Evolutionary conservation across 2,797 vertebrate species (phyloP).

Genomic region (Aldrovandia affinis): DNA sequence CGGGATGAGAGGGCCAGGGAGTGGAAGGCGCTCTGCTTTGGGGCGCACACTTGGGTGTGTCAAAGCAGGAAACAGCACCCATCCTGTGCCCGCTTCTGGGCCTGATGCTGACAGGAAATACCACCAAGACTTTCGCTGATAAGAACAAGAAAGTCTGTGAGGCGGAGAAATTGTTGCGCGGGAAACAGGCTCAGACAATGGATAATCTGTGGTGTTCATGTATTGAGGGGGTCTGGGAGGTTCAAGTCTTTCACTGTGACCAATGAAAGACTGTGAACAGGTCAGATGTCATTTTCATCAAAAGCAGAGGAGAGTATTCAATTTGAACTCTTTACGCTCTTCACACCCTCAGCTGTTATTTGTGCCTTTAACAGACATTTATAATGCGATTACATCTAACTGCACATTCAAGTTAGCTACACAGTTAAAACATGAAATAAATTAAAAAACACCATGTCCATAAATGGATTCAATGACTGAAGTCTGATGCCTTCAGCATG

Average conservation of each 20-base stretch:
- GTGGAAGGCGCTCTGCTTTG: constrained; percentile 48
- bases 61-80: constrained; percentile 73
- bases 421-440: background rate
- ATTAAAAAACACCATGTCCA: background rate
- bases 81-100: constrained; percentile 75
- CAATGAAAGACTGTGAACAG: background rate
- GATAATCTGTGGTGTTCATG: constrained; percentile 22
- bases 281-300: background rate
- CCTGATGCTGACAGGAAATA: constrained; percentile 71
- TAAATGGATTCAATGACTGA: background rate
- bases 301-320: background rate
- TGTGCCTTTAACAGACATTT: background rate
- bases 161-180: constrained; percentile 50
- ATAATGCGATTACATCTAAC: background rate
- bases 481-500: background rate
- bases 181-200: constrained; percentile 52
- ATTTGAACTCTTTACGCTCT: background rate
- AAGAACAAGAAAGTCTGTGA: constrained; percentile 56
- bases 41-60: too few species aligned
- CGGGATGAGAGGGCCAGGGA: background rate
- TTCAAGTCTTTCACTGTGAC: background rate
- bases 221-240: background rate
- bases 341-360: background rate
- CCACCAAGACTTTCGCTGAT: constrained; percentile 69
- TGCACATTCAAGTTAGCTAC: background rate